These are phyloP conservation scores for Tetrao urogallus DNA, from an alignment of 2,113 vertebrate genomes.

Conservation along the genomic window DNA sequence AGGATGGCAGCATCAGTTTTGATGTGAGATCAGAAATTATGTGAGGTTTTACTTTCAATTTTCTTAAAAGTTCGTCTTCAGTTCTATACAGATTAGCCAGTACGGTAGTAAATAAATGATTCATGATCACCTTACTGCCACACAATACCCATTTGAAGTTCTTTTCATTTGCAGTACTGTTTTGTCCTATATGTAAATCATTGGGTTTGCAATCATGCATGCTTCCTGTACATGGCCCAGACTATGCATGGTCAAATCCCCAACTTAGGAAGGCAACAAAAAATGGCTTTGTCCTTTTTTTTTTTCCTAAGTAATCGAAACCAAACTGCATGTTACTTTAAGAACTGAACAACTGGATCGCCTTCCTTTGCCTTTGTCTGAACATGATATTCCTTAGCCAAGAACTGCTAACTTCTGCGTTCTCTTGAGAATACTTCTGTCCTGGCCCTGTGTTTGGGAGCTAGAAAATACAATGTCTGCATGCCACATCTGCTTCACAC, in stretches of 20 bases:
- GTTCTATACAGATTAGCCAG: not conserved
- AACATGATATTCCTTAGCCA: not conserved
- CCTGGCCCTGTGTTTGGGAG: not conserved
- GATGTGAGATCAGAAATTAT: not conserved
- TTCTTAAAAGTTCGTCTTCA: not conserved
- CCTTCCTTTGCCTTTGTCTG: not conserved
- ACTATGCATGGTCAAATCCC: not conserved
- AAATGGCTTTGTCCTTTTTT: not conserved
- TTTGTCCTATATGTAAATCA: not conserved
- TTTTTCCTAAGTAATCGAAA: not conserved
- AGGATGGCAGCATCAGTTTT: not conserved
- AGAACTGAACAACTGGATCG: not conserved
- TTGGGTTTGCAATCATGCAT: not conserved
- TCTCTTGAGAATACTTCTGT: not conserved
- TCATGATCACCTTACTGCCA: not conserved
- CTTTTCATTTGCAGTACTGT: not conserved
- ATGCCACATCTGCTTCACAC: not conserved
- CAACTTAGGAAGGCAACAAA: not conserved
- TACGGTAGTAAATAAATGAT: not conserved
- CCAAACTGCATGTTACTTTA: not conserved
- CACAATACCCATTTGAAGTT: not conserved
- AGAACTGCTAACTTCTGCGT: not conserved
- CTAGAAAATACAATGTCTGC: not conserved
- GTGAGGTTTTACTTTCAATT: not conserved
- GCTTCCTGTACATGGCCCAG: not conserved